Evolutionary conservation across 2,888 invertebrate species (phyloP), one percentile per base, ranked within the genome.

Genomic region (Bombylius major): DNA sequence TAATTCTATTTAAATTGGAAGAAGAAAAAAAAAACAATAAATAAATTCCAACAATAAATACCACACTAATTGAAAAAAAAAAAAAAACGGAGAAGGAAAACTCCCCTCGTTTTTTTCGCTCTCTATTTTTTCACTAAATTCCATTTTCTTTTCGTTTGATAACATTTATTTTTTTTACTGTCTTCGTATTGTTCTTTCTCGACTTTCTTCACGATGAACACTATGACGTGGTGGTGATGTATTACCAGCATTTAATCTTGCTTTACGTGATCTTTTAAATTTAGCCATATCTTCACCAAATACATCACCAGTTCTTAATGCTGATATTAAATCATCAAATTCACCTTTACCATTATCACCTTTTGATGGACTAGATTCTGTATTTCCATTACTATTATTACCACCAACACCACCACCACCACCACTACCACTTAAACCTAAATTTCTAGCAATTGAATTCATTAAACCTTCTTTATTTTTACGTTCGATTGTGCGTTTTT

Each of bases 241-340:
- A 49, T 79, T 67, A n/a, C 72, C 72, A 9, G 49, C 54, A 4
- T 78, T 75, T 5, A 82, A 77, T 39, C 83, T 77, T 44, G 83
- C 79, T 64, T 86, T 84, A 62, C 87, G 79, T 50, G 86, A 87
- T 55, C 89, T 76, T 65, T 89, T 87, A 68, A 94, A 90, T 75
- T 95, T 95, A 55, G 93, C 93, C 66, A 95, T 90, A 69, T 95
- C 95, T 69, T 95, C 95, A 1, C 94, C 93, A 68, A 95, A 96
- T 0, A 95, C 94, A 67, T 95, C 94, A 1, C 96, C 96, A 0
- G 96, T 95, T 58, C 95, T 76, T 53, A 96, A 73, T 0, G 96
- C 96, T 0, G 95, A 95, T 69, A 96, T 96, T 64, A 96, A 79
- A 75, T 96, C 96, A 69, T 96, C 96, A 73, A 96, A 96, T 75